Conservation (phyloP, 2,797 vertebrate species). For the Astyanax mexicanus region DNA sequence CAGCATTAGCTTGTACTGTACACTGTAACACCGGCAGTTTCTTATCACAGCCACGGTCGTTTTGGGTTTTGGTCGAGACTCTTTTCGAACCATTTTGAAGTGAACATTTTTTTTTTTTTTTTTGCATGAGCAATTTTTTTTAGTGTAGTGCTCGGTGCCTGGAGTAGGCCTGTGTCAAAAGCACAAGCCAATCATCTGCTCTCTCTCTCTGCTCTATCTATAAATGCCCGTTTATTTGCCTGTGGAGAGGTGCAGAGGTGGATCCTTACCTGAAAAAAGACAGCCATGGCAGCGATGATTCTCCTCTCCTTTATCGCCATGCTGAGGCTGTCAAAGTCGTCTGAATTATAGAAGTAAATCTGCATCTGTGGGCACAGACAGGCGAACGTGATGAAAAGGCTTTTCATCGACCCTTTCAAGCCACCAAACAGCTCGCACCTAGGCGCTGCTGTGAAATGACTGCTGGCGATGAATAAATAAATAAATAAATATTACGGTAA, state of each 20-base stretch:
- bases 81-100: background rate
- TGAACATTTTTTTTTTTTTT: background rate
- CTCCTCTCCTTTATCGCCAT: constrained; percentile 93
- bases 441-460: constrained; percentile 43
- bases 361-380: constrained; percentile 88
- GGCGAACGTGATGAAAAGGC: constrained; percentile 65
- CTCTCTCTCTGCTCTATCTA: background rate
- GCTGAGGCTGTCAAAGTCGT: constrained; percentile 97
- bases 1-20: background rate
- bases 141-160: background rate
- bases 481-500: constrained; percentile 2
- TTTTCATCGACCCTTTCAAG: constrained; percentile 42
- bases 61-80: background rate
- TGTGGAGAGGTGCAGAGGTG: background rate
- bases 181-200: background rate
- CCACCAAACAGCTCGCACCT: constrained; percentile 28
- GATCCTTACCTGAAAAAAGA: constrained; percentile 92
- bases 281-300: constrained; percentile 91
- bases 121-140: background rate
- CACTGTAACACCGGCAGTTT: background rate
- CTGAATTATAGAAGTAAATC: constrained; percentile 99
- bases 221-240: constrained; percentile 4
- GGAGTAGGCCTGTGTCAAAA: background rate
- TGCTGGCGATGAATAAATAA: constrained; percentile 36
- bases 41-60: background rate